Percentiles rank a stretch among this genome's conserved stretches.
Evolutionary conservation across 2,113 vertebrate species (phyloP).

Genomic region (Synodontis membranacea): DNA sequence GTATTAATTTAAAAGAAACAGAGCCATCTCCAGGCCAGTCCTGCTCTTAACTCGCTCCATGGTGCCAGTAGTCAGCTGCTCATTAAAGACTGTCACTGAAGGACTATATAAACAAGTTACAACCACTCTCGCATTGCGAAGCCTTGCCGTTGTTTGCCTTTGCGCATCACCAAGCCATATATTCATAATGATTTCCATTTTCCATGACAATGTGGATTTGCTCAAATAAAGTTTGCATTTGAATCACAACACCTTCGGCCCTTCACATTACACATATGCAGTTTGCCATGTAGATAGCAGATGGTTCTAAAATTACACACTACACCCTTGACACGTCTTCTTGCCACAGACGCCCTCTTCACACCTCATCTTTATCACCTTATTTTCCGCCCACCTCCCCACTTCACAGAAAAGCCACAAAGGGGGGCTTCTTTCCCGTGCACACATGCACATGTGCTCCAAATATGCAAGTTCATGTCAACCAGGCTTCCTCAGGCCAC

Average conservation of each 20-base stretch:
- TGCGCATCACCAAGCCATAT: background rate
- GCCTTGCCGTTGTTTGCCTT: background rate
- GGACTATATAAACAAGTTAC: background rate
- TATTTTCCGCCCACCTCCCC: background rate
- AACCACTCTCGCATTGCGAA: background rate
- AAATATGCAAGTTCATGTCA: background rate
- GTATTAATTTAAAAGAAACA: background rate
- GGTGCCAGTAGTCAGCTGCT: background rate
- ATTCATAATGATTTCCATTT: background rate
- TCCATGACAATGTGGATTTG: background rate
- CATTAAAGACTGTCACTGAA: background rate
- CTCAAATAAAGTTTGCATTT: background rate
- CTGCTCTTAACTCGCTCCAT: background rate
- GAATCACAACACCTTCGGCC: background rate
- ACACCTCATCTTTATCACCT: background rate
- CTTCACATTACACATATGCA: background rate
- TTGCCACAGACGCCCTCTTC: background rate
- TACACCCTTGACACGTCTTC: background rate
- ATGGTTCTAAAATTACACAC: background rate
- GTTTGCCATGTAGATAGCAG: background rate
- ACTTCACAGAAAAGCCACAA: background rate
- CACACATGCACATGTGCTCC: background rate
- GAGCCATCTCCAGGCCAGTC: background rate
- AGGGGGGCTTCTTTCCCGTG: background rate
- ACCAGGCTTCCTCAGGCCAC: slow-evolving; percentile 10